Percentiles rank a stretch among this genome's conserved stretches.
Evolutionary conservation across 1,140 invertebrate species (phyloP).

Genomic region (Scaptomyza hsui): DNA sequence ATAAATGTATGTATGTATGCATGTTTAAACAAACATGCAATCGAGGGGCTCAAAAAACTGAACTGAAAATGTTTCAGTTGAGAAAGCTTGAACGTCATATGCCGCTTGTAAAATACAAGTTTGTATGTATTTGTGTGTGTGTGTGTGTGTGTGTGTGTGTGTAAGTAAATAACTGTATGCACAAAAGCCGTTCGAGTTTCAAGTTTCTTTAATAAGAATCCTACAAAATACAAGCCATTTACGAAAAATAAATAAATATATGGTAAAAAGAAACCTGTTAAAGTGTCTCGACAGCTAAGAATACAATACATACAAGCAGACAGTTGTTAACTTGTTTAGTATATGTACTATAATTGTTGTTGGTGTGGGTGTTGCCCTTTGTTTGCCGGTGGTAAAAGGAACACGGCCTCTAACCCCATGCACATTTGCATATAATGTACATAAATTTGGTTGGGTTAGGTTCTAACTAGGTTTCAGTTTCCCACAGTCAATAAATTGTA

Average conservation of each 20-base stretch:
- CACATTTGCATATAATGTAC: slow-evolving; percentile 1
- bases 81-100: slow-evolving; percentile 10
- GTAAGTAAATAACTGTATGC: neutral
- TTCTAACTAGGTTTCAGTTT: slow-evolving; percentile 8
- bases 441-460: neutral
- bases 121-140: neutral
- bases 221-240: slow-evolving; percentile 17
- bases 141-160: neutral
- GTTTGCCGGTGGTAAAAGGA: neutral
- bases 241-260: too few relatives aligned
- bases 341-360: neutral
- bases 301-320: neutral
- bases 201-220: slow-evolving; percentile 25
- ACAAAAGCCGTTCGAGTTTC: neutral
- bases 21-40: slow-evolving; percentile 1
- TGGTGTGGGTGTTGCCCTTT: slow-evolving; percentile 20
- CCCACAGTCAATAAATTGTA: slow-evolving; percentile 13
- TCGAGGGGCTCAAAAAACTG: neutral
- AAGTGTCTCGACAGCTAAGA: slow-evolving; percentile 22
- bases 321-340: neutral
- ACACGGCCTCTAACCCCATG: slow-evolving; percentile 13
- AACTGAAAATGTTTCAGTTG: slow-evolving; percentile 11
- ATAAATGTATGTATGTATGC: neutral
- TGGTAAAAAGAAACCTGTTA: slow-evolving; percentile 34
- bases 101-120: slow-evolving; percentile 5